These are phyloP conservation scores for Rosalia funebris DNA, from an alignment of 2,888 invertebrate species.

Conservation along the genomic window DNA sequence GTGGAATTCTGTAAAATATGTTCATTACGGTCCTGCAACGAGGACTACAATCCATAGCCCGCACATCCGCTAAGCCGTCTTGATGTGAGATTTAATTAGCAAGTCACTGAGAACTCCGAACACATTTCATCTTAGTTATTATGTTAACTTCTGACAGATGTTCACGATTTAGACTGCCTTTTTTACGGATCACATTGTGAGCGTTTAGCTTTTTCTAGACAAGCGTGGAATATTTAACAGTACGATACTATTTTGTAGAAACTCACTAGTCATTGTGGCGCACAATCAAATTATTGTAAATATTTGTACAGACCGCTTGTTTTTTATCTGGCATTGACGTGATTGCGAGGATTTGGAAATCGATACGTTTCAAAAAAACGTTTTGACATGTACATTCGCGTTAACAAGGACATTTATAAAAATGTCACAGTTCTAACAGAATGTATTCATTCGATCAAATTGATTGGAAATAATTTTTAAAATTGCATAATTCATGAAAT, in stretches of 20 bases:
- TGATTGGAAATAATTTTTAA: too few relatives aligned
- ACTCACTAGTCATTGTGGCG: constrained; percentile 14
- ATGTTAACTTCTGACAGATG: constrained; percentile 56
- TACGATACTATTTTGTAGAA: constrained; percentile 39
- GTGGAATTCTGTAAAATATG: neutral
- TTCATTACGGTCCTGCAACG: constrained; percentile 12
- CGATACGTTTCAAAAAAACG: too few relatives aligned
- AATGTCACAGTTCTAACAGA: too few relatives aligned
- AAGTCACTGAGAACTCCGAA: constrained; percentile 54
- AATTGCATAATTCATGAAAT: too few relatives aligned
- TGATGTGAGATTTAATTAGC: constrained; percentile 57
- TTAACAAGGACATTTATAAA: too few relatives aligned
- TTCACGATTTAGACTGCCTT: constrained; percentile 52
- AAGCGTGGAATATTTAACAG: constrained; percentile 40
- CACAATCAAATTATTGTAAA: constrained; percentile 28
- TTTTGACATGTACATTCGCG: too few relatives aligned
- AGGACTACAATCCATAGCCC: constrained; percentile 8
- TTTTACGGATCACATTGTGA: constrained; percentile 45
- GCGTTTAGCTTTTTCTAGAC: constrained; percentile 47
- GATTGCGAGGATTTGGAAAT: too few relatives aligned
- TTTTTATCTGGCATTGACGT: too few relatives aligned
- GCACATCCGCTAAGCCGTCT: constrained; percentile 34
- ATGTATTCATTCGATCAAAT: too few relatives aligned
- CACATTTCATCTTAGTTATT: constrained; percentile 55
- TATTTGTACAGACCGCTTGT: too few relatives aligned